A percentile compares a stretch with the other conserved stretches of the same genome.
Evolutionary conservation across 2,113 vertebrate species (phyloP).

Genomic region (Barnardius zonarius): DNA sequence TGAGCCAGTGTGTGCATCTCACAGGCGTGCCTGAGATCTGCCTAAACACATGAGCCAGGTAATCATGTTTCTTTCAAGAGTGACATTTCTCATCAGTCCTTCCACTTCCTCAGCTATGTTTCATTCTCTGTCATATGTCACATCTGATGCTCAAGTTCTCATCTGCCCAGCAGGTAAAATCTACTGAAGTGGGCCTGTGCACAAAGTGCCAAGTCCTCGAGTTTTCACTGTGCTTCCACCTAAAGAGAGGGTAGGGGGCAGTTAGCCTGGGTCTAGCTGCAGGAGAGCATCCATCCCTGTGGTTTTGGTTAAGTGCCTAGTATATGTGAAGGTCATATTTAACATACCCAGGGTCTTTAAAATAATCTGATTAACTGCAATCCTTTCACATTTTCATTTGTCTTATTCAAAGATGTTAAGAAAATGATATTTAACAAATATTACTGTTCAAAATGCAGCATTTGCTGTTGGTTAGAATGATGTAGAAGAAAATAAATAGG

Average conservation of each 20-base stretch:
- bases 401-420: not conserved
- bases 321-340: not conserved
- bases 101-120: not conserved
- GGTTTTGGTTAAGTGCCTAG: not conserved
- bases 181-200: not conserved
- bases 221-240: not conserved
- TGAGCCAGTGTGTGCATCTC: not conserved
- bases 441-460: not conserved
- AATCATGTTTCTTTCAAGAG: not conserved
- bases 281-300: not conserved
- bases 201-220: fast-evolving
- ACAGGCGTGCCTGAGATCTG: not conserved
- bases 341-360: not conserved
- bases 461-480: not conserved
- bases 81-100: not conserved
- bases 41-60: not conserved
- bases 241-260: no score
- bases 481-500: not conserved
- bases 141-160: not conserved
- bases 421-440: not conserved
- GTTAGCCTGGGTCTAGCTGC: not conserved
- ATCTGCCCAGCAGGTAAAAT: not conserved
- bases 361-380: not conserved
- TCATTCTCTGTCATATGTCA: not conserved
- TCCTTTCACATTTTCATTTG: not conserved